Percentiles rank a stretch among this genome's conserved stretches.
phyloP scores from a whole-genome alignment of 1,140 invertebrate species.

The Drosophila virilis region DNA sequence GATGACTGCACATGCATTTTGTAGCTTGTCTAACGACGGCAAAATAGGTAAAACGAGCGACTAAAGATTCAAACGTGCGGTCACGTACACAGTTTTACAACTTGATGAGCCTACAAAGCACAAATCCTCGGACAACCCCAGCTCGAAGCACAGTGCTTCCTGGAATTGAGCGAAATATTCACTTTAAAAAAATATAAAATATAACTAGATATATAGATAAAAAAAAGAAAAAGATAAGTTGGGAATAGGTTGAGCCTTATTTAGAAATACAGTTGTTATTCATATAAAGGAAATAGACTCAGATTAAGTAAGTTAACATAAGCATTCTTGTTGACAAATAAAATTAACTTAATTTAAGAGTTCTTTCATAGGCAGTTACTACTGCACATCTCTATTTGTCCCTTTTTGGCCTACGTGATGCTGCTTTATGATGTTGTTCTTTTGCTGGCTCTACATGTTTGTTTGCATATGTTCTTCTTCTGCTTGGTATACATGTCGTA shows the following conservation, averaged over 20 bases:
- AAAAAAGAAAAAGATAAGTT: no score
- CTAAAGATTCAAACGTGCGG: slow-evolving; percentile 33
- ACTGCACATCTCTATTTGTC: slow-evolving; percentile 41
- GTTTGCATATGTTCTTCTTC: not conserved
- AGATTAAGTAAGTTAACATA: no score
- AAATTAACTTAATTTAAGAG: not conserved
- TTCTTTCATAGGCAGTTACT: not conserved
- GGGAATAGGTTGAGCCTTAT: not conserved
- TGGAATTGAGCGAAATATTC: no score
- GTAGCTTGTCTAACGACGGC: slow-evolving; percentile 60
- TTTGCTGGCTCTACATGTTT: slow-evolving; percentile 18
- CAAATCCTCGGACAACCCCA: slow-evolving; percentile 18
- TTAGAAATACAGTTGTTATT: not conserved
- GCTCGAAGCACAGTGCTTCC: not conserved
- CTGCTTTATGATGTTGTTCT: slow-evolving; percentile 24
- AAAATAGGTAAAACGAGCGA: slow-evolving; percentile 57
- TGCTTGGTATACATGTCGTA: slow-evolving; percentile 50
- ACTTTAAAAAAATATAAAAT: no score
- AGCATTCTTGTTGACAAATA: no score
- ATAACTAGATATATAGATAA: no score
- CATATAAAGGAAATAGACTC: not conserved
- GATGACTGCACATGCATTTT: slow-evolving; percentile 69
- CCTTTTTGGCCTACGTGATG: slow-evolving; percentile 48
- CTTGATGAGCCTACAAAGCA: slow-evolving; percentile 49
- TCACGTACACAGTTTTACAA: slow-evolving; percentile 66